A percentile compares a stretch with the other conserved stretches of the same genome.
phyloP scores from a whole-genome alignment of 2,113 vertebrate species.

The Aegypius monachus region DNA sequence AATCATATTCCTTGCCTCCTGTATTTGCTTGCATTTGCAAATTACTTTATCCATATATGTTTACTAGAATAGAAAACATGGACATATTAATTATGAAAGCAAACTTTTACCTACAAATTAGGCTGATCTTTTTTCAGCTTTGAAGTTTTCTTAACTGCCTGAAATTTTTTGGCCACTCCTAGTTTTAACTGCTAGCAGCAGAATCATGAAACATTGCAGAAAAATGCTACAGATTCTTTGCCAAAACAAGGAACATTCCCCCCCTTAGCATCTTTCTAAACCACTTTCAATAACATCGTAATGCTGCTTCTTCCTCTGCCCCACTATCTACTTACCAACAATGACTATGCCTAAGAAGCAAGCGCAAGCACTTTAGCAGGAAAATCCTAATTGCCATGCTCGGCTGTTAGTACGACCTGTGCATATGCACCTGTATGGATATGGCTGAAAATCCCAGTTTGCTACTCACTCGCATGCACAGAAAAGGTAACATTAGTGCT shows the following conservation, averaged over 20 bases:
- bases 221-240: background rate
- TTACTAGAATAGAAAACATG: background rate
- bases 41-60: background rate
- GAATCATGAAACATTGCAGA: background rate
- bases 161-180: background rate
- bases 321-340: background rate
- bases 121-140: background rate
- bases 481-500: background rate
- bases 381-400: background rate
- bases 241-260: background rate
- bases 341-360: background rate
- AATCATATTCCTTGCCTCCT: background rate
- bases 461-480: background rate
- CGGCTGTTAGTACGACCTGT: rapidly evolving
- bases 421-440: rapidly evolving
- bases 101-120: background rate
- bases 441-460: rapidly evolving
- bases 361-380: background rate
- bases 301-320: background rate
- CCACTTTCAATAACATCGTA: background rate
- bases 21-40: background rate
- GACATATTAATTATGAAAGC: background rate
- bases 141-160: background rate
- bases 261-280: background rate
- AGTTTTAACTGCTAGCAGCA: background rate